Percentiles rank a stretch among this genome's conserved stretches.
phyloP scores from a whole-genome alignment of 92 coral and sea anemone species.

The Palythoa grandis region DNA sequence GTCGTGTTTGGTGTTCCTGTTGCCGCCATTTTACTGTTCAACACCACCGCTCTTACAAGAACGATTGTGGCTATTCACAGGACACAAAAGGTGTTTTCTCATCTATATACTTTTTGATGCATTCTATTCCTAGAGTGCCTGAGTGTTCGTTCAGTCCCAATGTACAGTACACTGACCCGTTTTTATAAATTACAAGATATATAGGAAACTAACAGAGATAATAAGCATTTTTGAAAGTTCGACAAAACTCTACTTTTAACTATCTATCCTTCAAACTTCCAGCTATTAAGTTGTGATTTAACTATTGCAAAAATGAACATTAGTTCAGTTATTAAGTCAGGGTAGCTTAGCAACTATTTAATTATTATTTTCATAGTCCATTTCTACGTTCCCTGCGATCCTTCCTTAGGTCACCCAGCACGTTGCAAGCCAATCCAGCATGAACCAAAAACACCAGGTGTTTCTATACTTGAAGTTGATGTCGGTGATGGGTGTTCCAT shows the following conservation, averaged over 20 bases:
- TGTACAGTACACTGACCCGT: too few species aligned
- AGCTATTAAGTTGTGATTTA: too few species aligned
- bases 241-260: too few species aligned
- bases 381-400: not conserved
- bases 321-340: too few species aligned
- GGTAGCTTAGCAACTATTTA: not conserved
- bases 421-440: constrained; percentile 1
- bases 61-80: constrained; percentile 14
- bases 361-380: not conserved
- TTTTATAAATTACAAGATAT: too few species aligned
- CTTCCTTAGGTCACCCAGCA: constrained; percentile 3
- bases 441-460: not conserved
- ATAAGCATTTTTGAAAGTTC: too few species aligned
- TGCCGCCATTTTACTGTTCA: constrained; percentile 13
- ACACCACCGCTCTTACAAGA: constrained; percentile 14
- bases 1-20: constrained; percentile 27
- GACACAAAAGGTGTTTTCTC: not conserved
- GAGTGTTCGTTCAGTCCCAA: too few species aligned
- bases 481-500: constrained; percentile 39
- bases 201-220: too few species aligned
- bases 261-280: too few species aligned
- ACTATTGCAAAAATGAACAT: too few species aligned
- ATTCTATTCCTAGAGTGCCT: not conserved
- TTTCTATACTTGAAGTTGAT: constrained; percentile 15
- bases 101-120: not conserved